A percentile compares a stretch with the other conserved stretches of the same genome.
These are phyloP conservation scores for Brachyptera putata DNA, from an alignment of 2,888 invertebrate genomes.

Conservation along the genomic window DNA sequence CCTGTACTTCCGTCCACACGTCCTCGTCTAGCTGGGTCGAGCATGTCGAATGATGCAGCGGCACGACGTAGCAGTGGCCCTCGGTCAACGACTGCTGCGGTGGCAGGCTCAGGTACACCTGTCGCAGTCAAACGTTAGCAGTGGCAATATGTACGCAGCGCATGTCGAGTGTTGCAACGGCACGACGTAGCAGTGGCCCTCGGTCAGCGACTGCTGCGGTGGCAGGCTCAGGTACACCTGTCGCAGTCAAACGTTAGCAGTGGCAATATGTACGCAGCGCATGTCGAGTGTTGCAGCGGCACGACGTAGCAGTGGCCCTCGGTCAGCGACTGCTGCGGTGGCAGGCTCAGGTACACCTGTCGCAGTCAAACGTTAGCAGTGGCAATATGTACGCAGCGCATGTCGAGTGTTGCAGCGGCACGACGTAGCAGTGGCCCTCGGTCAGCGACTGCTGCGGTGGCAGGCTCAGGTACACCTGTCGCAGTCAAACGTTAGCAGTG, in stretches of 20 bases:
- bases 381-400: conserved; percentile 79
- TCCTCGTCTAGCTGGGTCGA: conserved; percentile 89
- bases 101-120: conserved; percentile 56
- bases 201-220: conserved; percentile 69
- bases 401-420: conserved; percentile 74
- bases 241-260: no score
- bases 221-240: conserved; percentile 56
- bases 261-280: conserved; percentile 77
- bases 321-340: conserved; percentile 73
- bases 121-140: no score
- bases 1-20: conserved; percentile 84
- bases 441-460: conserved; percentile 78
- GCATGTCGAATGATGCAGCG: conserved; percentile 74
- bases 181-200: conserved; percentile 79
- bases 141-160: no score
- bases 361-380: no score
- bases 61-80: conserved; percentile 81
- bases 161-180: conserved; percentile 78
- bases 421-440: conserved; percentile 77
- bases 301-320: conserved; percentile 80
- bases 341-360: conserved; percentile 52
- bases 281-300: conserved; percentile 74
- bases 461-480: conserved; percentile 47
- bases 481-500: no score
- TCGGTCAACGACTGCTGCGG: conserved; percentile 71